Base-by-base conservation (phyloP, 2,888 invertebrate genomes). In the Cryptocheilus praepositus region DNA sequence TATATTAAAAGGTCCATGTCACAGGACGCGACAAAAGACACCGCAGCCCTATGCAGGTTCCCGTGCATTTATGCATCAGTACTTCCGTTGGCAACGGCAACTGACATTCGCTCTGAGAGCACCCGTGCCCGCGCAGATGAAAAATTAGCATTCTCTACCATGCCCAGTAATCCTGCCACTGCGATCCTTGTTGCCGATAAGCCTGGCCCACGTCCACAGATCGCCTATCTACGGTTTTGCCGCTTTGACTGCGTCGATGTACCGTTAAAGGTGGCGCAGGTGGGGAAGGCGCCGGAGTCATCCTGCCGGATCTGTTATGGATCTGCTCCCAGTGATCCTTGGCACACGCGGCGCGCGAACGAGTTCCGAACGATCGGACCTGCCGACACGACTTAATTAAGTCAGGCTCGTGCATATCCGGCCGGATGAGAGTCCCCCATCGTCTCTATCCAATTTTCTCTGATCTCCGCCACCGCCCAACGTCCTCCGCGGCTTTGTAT, bases 91-190 rank as follows among this genome's bases (percentile, higher is more conserved):
- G n/a, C n/a, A n/a, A 43, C 56, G 44, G 36, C 56, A 36, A 43
- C 28, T 28, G 28, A 28, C 28, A 7, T 28, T 28, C 7, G 7
- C 4, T 28, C 28, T 7, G 28, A 28, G 28, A 28, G 28, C 3
- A 7, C 7, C 4, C n/a, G 25, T 8, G 53, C 52, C 25, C 13
- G 60, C 19, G 15, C 28, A 16, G 51, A 58, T 57, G 44, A 62
- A 55, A 59, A 44, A 70, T 66, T 46, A 36, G 56, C 60, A 52
- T 53, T 43, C 54, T 45, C 49, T 80, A 82, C 79, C 82, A 67
- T 60, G 74, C 69, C 73, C 74, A 76, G 67, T 67, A 70, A 36
- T 73, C 72, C 52, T 71, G 71, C 68, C 70, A 71, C 22, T 64
- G 71, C 53, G 68, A 69, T 64, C 57, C 72, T 64, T 70, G 65